These are phyloP conservation scores for Apis dorsata DNA, from an alignment of 1,140 invertebrate genomes.

Conservation along the genomic window DNA sequence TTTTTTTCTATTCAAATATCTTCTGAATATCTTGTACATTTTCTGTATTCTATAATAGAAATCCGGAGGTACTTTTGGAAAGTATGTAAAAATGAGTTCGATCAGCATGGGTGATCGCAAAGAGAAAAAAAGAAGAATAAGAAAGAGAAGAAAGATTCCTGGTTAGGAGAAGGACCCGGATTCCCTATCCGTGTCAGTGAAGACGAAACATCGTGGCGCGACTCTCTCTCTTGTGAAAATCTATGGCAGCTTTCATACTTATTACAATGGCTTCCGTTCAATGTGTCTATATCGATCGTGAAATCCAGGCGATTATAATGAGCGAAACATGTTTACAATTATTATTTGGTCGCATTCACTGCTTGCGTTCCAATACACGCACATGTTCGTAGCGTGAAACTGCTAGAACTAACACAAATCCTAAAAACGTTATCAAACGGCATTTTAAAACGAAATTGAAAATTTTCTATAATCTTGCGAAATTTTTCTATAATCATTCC, in stretches of 20 bases:
- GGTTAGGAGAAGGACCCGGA: conserved; percentile 32
- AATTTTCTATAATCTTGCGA: background rate
- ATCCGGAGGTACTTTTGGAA: conserved; percentile 12
- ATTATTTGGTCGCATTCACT: conserved; percentile 20
- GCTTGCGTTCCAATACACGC: background rate
- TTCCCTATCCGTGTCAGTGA: conserved; percentile 58
- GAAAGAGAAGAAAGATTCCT: conserved; percentile 30
- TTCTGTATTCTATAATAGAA: background rate
- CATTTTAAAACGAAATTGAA: background rate
- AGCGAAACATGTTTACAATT: conserved; percentile 50
- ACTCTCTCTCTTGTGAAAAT: conserved; percentile 65
- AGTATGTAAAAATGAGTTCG: conserved; percentile 40
- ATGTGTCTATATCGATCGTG: conserved; percentile 48
- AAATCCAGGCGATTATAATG: conserved; percentile 49
- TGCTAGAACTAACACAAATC: background rate
- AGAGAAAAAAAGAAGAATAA: background rate
- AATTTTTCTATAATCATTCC: background rate
- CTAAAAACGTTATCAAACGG: background rate
- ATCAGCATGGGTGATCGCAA: conserved; percentile 30
- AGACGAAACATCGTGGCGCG: conserved; percentile 54
- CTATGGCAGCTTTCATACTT: conserved; percentile 62
- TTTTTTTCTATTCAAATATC: too few species aligned
- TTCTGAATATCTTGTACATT: too few species aligned
- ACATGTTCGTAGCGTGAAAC: background rate
- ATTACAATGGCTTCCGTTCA: conserved; percentile 61